These are phyloP conservation scores for Centropus bengalensis DNA, from an alignment of 2,113 vertebrate genomes.

Conservation along the genomic window DNA sequence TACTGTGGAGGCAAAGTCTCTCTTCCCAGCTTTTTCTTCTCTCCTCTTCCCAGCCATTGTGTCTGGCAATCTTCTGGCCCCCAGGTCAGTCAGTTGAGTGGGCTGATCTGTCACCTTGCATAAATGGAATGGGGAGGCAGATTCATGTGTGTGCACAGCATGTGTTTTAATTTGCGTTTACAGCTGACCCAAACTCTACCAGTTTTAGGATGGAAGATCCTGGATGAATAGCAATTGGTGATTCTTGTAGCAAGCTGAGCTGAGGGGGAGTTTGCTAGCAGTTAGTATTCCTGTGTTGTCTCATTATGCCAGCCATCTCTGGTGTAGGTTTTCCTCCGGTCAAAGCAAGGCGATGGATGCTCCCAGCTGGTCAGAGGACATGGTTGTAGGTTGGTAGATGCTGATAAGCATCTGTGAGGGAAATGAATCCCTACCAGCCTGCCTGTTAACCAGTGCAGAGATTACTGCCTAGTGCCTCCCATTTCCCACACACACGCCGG, in stretches of 20 bases:
- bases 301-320: neutral
- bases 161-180: neutral
- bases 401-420: neutral
- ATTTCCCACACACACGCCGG: neutral
- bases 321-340: neutral
- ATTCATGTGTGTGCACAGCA: neutral
- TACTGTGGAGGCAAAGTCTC: neutral
- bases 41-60: neutral
- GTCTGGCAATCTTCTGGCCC: neutral
- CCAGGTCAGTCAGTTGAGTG: neutral
- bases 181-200: neutral
- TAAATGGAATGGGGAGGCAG: neutral
- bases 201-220: neutral
- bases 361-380: neutral
- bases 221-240: neutral
- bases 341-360: neutral
- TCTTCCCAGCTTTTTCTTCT: neutral
- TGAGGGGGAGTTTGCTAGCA: neutral
- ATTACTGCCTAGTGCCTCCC: neutral
- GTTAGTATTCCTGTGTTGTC: neutral
- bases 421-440: neutral
- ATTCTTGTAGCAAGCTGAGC: neutral
- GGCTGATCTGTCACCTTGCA: neutral
- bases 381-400: neutral
- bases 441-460: neutral